A percentile compares a stretch with the other conserved stretches of the same genome.
These are phyloP conservation scores for Peucedramus taeniatus DNA, from an alignment of 2,113 vertebrate species.

Conservation along the genomic window DNA sequence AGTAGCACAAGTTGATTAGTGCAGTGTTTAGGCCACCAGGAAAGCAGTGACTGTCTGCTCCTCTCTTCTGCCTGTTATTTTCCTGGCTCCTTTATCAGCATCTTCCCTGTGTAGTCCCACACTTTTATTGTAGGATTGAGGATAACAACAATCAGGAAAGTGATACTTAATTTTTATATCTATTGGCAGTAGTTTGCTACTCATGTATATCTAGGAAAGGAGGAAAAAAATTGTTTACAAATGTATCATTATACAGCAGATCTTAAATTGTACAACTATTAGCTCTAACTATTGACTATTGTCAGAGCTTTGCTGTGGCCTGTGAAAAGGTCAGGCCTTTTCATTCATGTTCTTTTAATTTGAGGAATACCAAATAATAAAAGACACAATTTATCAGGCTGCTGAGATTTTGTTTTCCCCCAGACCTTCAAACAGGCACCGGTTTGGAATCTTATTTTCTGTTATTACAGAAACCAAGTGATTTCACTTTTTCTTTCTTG, in stretches of 20 bases:
- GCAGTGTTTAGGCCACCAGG: not conserved
- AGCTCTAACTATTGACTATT: slow-evolving; percentile 52
- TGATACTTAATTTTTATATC: slow-evolving; percentile 23
- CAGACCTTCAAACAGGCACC: not conserved
- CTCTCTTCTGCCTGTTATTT: not conserved
- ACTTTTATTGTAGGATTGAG: slow-evolving; percentile 17
- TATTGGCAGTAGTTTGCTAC: not conserved
- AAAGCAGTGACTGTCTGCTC: not conserved
- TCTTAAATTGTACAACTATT: slow-evolving; percentile 60
- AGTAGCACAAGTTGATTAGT: not conserved
- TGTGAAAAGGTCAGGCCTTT: slow-evolving; percentile 63
- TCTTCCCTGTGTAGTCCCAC: not conserved
- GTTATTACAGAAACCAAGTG: not conserved
- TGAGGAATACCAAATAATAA: slow-evolving; percentile 62
- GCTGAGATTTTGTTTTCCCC: not conserved
- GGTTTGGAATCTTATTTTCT: not conserved
- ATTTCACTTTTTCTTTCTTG: not conserved
- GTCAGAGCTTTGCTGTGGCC: not conserved
- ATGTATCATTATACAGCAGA: slow-evolving; percentile 23
- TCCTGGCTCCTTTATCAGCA: not conserved
- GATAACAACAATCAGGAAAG: not conserved
- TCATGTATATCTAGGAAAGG: not conserved
- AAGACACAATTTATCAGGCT: not conserved
- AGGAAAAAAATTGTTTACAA: slow-evolving; percentile 36
- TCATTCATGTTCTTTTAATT: slow-evolving; percentile 33